Percentiles rank a stretch among this genome's conserved stretches.
phyloP scores from a whole-genome alignment of 1,140 invertebrate species.

The Philotrypesis tridentata region DNA sequence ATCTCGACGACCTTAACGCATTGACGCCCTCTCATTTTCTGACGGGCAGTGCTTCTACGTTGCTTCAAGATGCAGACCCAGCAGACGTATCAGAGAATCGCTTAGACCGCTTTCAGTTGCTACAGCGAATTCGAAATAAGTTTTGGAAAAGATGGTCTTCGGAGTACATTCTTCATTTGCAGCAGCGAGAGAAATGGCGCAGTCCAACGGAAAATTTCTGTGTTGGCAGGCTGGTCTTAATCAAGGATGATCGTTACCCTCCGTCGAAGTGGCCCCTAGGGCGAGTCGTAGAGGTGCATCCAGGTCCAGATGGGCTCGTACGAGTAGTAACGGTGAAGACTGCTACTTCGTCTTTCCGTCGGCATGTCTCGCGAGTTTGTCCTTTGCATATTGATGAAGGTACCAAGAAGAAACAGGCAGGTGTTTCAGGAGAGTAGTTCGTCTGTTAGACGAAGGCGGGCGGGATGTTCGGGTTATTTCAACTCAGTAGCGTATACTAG shows the following conservation, averaged over 20 bases:
- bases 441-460: too few relatives aligned
- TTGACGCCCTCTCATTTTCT: not conserved
- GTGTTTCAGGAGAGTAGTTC: too few relatives aligned
- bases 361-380: too few relatives aligned
- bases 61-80: not conserved
- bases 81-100: constrained; percentile 11
- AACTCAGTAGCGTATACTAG: too few relatives aligned
- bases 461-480: too few relatives aligned
- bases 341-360: too few relatives aligned
- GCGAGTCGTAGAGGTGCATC: constrained; percentile 32
- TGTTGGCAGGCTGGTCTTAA: constrained; percentile 45
- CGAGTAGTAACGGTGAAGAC: too few relatives aligned
- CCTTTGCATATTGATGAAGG: too few relatives aligned
- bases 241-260: constrained; percentile 53
- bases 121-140: constrained; percentile 52
- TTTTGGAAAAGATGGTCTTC: constrained; percentile 58
- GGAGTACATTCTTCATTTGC: constrained; percentile 56
- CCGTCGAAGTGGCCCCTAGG: constrained; percentile 53
- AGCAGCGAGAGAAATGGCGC: constrained; percentile 53
- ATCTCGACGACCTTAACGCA: not conserved
- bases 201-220: constrained; percentile 30
- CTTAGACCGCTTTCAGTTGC: constrained; percentile 51
- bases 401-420: too few relatives aligned
- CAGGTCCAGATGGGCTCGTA: too few relatives aligned
- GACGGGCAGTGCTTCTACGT: not conserved